Base-by-base conservation (phyloP, 2,797 vertebrate species). In the Taeniopygia guttata region DNA sequence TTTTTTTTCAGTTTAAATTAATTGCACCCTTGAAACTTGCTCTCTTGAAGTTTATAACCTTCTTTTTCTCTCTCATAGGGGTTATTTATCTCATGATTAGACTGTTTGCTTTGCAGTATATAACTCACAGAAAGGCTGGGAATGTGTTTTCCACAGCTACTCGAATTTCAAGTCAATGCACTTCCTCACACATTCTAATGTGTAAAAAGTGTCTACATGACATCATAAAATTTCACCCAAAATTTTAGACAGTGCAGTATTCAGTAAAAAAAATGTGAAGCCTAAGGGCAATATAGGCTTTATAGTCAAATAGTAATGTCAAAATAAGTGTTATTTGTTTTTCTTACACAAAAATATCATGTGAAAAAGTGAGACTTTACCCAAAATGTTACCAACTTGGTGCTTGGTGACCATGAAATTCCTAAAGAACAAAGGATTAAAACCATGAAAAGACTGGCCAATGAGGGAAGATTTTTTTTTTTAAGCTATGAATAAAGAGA, bases 351-450 rank as follows among this genome's bases (percentile, higher is more conserved):
- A 67, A 80, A 88, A 46, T 56, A 32, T 2, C 17, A 4, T 32
- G 58, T 15, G 59, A 72, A 82, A 86, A 93, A 76, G 52, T 67
- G 67, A 76, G 55, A 64, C 68, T 86, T 62, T 29, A 54, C 70
- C 77, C 63, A 73, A 88, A 95, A 89, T 94, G 69, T 42, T 87
- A 58, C 56, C 2, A 7, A 87, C 77, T n/a, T n/a, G 77, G 77
- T 63, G 55, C 70, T 64, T 89, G 90, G 54, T 1, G 0, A 77
- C 89, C 49, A 4, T 64, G 83, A 77, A 93, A 96, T 96, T 97
- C 94, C 88, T 93, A 4, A 89, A 90, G 87, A 93, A 97, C 93
- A 95, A 97, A 96, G 93, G 89, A 94, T 90, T 93, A 92, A 94
- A 95, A 82, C 88, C 56, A 48, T 92, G 67, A 76, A 74, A 94